Percentiles rank a stretch among this genome's conserved stretches.
These are phyloP conservation scores for Acipenser oxyrinchus DNA, from an alignment of 2,797 vertebrate species.

Conservation along the genomic window DNA sequence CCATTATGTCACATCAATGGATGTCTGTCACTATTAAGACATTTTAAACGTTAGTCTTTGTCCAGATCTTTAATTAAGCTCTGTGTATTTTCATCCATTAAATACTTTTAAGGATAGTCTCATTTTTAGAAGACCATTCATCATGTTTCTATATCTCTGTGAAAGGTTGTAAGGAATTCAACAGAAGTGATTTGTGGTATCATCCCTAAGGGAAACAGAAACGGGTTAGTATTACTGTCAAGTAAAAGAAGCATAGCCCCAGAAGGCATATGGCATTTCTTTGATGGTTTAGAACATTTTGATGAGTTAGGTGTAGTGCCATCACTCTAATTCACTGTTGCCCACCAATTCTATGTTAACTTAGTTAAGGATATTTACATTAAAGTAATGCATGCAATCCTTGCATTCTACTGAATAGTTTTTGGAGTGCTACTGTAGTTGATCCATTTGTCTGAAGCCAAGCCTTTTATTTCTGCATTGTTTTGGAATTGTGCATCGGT, in stretches of 20 bases:
- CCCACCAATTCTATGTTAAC: too few species aligned
- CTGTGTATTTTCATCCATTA: conserved; percentile 40
- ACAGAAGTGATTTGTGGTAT: conserved; percentile 54
- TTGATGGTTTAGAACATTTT: conserved; percentile 51
- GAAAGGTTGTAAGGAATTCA: conserved; percentile 56
- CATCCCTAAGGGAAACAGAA: conserved; percentile 52
- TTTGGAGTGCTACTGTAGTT: too few species aligned
- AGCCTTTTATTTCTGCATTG: too few species aligned
- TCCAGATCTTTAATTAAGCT: conserved; percentile 58
- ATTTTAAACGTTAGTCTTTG: conserved; percentile 44
- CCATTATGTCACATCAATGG: conserved; percentile 10
- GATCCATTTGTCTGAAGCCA: too few species aligned
- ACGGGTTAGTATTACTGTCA: conserved; percentile 49
- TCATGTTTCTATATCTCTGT: conserved; percentile 50
- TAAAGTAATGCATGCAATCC: too few species aligned
- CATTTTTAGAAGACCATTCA: conserved; percentile 63
- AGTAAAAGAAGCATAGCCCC: conserved; percentile 42
- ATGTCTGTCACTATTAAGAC: conserved; percentile 28
- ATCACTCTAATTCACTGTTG: conserved; percentile 37
- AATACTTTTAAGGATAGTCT: conserved; percentile 51
- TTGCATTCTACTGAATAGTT: too few species aligned
- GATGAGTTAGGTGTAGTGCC: conserved; percentile 50
- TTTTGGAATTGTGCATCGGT: too few species aligned
- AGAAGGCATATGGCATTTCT: conserved; percentile 45
- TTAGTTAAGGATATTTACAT: too few species aligned